Conservation (phyloP, 2,888 invertebrate genomes). For the Zelleria hepariella region DNA sequence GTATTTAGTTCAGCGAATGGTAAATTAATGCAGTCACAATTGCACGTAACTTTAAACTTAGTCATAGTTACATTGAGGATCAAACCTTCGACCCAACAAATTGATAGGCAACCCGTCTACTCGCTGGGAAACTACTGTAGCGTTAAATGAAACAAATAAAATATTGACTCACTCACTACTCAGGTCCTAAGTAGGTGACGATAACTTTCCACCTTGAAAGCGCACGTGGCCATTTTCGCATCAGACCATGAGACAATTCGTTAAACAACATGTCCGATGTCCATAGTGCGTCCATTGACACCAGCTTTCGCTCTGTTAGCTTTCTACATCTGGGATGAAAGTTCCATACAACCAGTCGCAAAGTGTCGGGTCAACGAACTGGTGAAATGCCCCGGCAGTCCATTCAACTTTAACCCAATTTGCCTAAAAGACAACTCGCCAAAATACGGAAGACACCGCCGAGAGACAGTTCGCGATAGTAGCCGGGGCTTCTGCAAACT, state of each 20-base stretch:
- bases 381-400: constrained; percentile 45
- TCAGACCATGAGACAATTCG: neutral
- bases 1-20: too few species aligned
- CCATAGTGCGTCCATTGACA: constrained; percentile 1
- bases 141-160: too few species aligned
- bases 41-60: too few species aligned
- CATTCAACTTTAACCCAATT: constrained; percentile 62
- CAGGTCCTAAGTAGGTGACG: neutral
- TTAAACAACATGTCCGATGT: neutral
- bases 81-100: too few species aligned
- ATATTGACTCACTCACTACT: too few species aligned
- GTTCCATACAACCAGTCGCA: constrained; percentile 1
- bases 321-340: constrained; percentile 29
- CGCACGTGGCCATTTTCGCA: neutral
- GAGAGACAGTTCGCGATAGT: neutral
- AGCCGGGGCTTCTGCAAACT: neutral
- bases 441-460: neutral
- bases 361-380: constrained; percentile 7
- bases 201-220: neutral
- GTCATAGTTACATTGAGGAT: too few species aligned
- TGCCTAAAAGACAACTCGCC: constrained; percentile 32
- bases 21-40: too few species aligned
- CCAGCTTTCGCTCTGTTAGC: constrained; percentile 38
- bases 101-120: too few species aligned
- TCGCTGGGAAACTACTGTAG: too few species aligned